phyloP scores from a whole-genome alignment of 53 echinoderm and acorn worm species.

The Crossaster papposus region DNA sequence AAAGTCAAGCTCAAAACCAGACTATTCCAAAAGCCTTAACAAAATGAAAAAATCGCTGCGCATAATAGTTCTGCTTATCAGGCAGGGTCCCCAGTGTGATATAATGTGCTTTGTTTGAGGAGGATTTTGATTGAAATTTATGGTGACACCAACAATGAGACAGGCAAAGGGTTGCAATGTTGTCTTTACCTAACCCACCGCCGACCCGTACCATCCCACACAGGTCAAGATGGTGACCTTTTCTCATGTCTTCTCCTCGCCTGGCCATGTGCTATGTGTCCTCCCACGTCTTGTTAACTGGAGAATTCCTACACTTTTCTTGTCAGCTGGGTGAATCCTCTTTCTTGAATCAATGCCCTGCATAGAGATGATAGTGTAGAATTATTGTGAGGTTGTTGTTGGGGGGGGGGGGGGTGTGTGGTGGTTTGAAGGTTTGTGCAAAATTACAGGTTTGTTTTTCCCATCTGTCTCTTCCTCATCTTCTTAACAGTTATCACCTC shows the following conservation, averaged over 20 bases:
- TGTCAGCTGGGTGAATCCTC: background rate
- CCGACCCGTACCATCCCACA: background rate
- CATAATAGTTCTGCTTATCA: too few species aligned
- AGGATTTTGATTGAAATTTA: background rate
- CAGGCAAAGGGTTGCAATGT: background rate
- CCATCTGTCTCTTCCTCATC: background rate
- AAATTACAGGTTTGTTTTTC: constrained; percentile 17
- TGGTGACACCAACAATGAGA: background rate
- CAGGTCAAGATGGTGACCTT: background rate
- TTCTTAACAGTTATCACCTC: constrained; percentile 60
- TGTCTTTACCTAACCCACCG: background rate
- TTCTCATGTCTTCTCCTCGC: background rate
- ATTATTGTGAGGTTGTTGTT: background rate
- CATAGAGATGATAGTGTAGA: background rate
- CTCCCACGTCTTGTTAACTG: constrained; percentile 1
- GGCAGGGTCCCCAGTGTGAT: too few species aligned
- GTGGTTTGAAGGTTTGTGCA: background rate
- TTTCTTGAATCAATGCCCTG: background rate
- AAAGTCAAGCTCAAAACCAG: too few species aligned
- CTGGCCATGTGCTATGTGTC: background rate
- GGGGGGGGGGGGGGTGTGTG: too few species aligned
- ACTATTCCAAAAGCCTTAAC: too few species aligned
- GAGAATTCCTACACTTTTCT: background rate
- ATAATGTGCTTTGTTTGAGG: too few species aligned
- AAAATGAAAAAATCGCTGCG: too few species aligned